Base-by-base conservation (phyloP, 2,888 invertebrate genomes). In the Diplazon laetatorius region DNA sequence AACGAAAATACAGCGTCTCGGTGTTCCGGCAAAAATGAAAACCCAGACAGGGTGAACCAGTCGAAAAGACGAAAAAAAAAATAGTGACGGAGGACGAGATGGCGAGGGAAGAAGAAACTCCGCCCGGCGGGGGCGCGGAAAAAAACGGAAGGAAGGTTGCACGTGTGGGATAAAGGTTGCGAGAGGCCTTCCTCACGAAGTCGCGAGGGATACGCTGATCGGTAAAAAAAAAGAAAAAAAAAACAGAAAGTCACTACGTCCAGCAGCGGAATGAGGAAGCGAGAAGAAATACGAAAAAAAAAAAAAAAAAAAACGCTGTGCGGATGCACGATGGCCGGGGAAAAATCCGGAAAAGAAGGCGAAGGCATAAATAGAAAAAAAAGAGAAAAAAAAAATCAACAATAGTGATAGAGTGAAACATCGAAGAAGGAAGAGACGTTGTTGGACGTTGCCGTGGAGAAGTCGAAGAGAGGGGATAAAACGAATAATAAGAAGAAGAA, bases 141-240 rank as follows among this genome's bases (percentile, higher is more conserved):
- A n/a, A n/a, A n/a, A n/a, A n/a, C n/a, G n/a, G 42, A 42, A 42
- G 30, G 30, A 30, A 30, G 30, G 30, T 30, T 30, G 30, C 82
- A 82, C 82, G 82, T 81, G 84, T 73, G n/a, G 79, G 77, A 82
- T 75, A 71, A 63, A 76, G 68, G 66, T 73, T 22, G 14, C n/a
- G 14, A 25, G 44, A 22, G 59, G 25, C 42, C 50, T 35, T 20
- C 5, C 42, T 50, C 42, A 42, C 25, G 60, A 52, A 76, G 59
- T 20, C 48, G 48, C 55, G 20, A 39, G 42, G 48, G 37, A 30
- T 25, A n/a, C n/a, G 46, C 46, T 39, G 42, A 63, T 57, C 37
- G 63, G 59, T 62, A 48, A n/a, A n/a, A n/a, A n/a, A n/a, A n/a
- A n/a, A n/a, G n/a, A n/a, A n/a, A n/a, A n/a, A n/a, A n/a, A n/a